These are phyloP conservation scores for Podabrus alpinus DNA, from an alignment of 2,888 invertebrate species.

Conservation along the genomic window DNA sequence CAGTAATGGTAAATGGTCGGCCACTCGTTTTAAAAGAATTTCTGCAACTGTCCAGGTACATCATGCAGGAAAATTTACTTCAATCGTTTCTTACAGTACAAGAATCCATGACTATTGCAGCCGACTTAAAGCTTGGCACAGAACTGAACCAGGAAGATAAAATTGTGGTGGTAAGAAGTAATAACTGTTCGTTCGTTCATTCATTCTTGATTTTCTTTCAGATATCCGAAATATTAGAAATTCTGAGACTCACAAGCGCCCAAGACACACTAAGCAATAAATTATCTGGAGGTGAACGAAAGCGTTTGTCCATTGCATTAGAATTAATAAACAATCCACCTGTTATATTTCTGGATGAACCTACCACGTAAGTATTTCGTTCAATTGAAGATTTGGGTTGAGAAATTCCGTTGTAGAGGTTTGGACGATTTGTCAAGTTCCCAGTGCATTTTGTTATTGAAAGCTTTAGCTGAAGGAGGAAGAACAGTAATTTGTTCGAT, in stretches of 20 bases:
- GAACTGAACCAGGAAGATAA: conserved; percentile 67
- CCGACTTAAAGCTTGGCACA: conserved; percentile 83
- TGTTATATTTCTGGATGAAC: conserved; percentile 93
- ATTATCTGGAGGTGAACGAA: conserved; percentile 91
- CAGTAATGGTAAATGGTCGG: conserved; percentile 79
- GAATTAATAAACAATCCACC: conserved; percentile 95
- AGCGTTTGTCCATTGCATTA: conserved; percentile 89
- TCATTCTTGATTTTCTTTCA: conserved; percentile 53
- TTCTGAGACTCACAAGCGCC: conserved; percentile 74
- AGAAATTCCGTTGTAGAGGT: conserved; percentile 59
- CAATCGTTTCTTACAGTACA: conserved; percentile 85
- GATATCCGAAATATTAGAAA: conserved; percentile 85
- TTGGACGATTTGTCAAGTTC: conserved; percentile 75
- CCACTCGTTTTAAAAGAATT: conserved; percentile 77
- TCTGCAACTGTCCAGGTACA: conserved; percentile 88
- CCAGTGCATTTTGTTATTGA: conserved; percentile 70
- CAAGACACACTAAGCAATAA: conserved; percentile 72
- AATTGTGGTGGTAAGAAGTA: conserved; percentile 67
- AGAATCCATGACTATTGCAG: conserved; percentile 88
- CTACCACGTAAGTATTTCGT: conserved; percentile 77
- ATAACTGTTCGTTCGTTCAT: too few species aligned
- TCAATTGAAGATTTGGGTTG: too few species aligned
- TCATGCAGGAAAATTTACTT: conserved; percentile 90
- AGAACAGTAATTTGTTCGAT: too few species aligned
- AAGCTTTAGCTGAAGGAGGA: conserved; percentile 70